Base-by-base conservation (phyloP, 2,888 invertebrate species). In the Eupithecia centaureata region DNA sequence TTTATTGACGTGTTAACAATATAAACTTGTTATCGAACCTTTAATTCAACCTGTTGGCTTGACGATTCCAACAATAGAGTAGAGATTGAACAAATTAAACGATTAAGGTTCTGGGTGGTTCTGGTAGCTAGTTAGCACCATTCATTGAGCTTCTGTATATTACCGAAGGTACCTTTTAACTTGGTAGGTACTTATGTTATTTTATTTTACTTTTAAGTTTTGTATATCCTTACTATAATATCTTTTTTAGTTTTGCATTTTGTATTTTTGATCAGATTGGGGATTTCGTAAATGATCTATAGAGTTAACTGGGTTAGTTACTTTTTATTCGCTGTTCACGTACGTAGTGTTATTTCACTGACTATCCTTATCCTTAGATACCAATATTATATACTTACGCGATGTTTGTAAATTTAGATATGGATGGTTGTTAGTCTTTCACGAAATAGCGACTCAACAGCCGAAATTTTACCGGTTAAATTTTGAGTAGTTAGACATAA, bases 111-210 rank as follows among this genome's bases (percentile, higher is more conserved):
- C 27, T 27, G 52, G 18, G 47, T 47, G 47, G 47, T 22, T 47
- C 12, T 47, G 22, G 47, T 22, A 52, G 52, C 27, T 52, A 13
- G 52, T 52, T 52, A 27, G 27, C 52, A 15, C 52, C 52, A 52
- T 52, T 52, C 7, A 27, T 15, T 15, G 27, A 18, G 27, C 27
- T 15, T 52, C 27, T 52, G 42, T 42, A 38, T 12, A 33, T 10
- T 33, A 33, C 33, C 33, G 33, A 33, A 33, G 35, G 32, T 32
- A 32, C 32, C n/a, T n/a, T n/a, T n/a, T n/a, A n/a, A n/a, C n/a
- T n/a, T n/a, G n/a, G n/a, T n/a, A n/a, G 35, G 38, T 38, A n/a
- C n/a, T n/a, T 38, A 38, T 7, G n/a, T 33, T 33, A 12, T 12
- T 18, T 18, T 18, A 18, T 42, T 18, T 42, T 2, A 5, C 8